A percentile compares a stretch with the other conserved stretches of the same genome.
These are phyloP conservation scores for Sphaerophoria rueppellii DNA, from an alignment of 2,888 invertebrate species.

Conservation along the genomic window DNA sequence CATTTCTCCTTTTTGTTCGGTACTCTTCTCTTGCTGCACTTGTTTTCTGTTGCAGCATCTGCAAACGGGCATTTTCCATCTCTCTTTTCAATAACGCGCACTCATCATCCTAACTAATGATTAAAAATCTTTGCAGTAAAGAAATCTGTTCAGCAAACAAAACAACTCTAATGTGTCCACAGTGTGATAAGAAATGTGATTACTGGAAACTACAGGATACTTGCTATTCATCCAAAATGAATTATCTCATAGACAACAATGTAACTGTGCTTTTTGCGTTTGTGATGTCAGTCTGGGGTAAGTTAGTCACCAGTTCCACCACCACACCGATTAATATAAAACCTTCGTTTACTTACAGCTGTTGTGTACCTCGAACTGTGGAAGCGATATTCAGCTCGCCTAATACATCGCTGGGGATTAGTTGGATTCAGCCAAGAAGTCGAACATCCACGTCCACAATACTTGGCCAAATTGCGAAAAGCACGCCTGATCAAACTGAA, in stretches of 20 bases:
- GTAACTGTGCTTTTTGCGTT: conserved; percentile 90
- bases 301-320: conserved; percentile 60
- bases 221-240: conserved; percentile 88
- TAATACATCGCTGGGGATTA: conserved; percentile 93
- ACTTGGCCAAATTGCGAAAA: conserved; percentile 85
- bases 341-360: conserved; percentile 79
- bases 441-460: conserved; percentile 91
- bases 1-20: no score
- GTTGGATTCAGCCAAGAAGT: conserved; percentile 88
- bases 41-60: no score
- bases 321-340: not conserved
- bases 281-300: conserved; percentile 92
- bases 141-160: conserved; percentile 84
- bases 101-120: not conserved
- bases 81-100: no score
- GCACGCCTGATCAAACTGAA: conserved; percentile 84
- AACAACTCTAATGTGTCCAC: conserved; percentile 90
- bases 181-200: conserved; percentile 89
- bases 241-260: conserved; percentile 92
- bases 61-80: no score
- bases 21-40: no score
- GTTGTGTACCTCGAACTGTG: conserved; percentile 91
- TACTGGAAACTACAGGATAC: conserved; percentile 89
- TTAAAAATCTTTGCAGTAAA: conserved; percentile 78
- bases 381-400: conserved; percentile 90